Conservation (phyloP, 37 sponge, comb jelly and placozoan genomes). For the Mnemiopsis leidyi region DNA sequence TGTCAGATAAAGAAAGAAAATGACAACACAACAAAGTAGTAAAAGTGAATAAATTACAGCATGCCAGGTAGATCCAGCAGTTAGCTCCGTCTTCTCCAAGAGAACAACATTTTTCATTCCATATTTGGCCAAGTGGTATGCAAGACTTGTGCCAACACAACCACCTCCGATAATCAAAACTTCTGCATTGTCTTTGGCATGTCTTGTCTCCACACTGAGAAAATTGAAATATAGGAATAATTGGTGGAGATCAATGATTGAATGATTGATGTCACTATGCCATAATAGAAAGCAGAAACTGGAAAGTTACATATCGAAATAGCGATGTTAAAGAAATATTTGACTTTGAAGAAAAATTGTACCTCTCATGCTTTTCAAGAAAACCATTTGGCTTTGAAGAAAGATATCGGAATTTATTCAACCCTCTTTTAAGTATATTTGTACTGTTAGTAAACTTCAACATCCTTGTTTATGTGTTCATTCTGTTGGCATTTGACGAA, state of each 20-base stretch:
- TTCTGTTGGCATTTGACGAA: no score
- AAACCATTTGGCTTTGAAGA: not conserved
- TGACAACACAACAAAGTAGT: no score
- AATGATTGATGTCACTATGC: no score
- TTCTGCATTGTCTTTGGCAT: constrained; percentile 52
- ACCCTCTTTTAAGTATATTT: not conserved
- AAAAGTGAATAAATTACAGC: constrained; percentile 65
- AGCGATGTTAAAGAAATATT: no score
- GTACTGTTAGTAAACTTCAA: not conserved
- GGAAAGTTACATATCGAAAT: no score
- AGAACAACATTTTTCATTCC: constrained; percentile 52
- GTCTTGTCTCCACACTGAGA: not conserved
- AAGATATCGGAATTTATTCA: not conserved
- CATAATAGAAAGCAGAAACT: no score
- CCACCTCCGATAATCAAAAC: constrained; percentile 69
- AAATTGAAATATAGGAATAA: no score
- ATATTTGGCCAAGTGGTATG: constrained; percentile 67
- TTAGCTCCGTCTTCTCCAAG: constrained; percentile 68
- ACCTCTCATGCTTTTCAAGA: not conserved
- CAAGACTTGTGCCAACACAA: constrained; percentile 66
- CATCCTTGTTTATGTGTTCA: not conserved
- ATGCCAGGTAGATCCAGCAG: constrained; percentile 71
- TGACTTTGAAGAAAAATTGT: no score
- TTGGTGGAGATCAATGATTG: no score
- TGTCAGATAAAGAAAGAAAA: not conserved